Evolutionary conservation across 1,140 invertebrate species (phyloP), one percentile per base, ranked within the genome.

Genomic region (Bombus waltoni): DNA sequence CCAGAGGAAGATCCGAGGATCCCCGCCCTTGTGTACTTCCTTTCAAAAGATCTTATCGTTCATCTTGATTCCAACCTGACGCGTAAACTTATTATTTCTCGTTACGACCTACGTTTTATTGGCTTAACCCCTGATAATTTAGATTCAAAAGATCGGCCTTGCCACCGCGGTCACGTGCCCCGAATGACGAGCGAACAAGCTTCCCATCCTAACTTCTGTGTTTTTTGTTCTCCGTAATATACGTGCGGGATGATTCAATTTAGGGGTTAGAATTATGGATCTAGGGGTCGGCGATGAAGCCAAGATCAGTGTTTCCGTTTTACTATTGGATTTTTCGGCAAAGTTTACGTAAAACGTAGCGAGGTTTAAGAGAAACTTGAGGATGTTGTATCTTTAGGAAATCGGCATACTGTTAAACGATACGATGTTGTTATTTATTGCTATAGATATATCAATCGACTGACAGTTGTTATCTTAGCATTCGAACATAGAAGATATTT

Each of bases 1-100:
- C 76, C 44, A 15, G 86, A 68, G 85, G 38, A 53, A 13, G 57
- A 15, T 4, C 25, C 25, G 62, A 38, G 44, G 68, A 85, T 6
- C 59, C 42, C 5, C 59, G n/a, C 78, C 28, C 22, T 42, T 76
- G 85, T 79, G 84, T 88, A 82, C 77, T 82, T 84, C 68, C 72
- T 66, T 35, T 28, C 38, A 18, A 38, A 71, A 87, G 85, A 91
- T 92, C 83, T 85, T 90, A 77, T 86, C 85, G 82, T 91, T 59
- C 88, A 88, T 90, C 88, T 89, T 88, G 88, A 90, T 91, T 88
- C 80, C 71, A 13, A n/a, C 38, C 62, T 57, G 71, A 77, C 81
- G 74, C 42, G 22, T 71, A 71, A 42, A 71, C n/a, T 84, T 79
- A 79, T 84, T 79, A 77, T 25, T 71, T 83, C 47, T 78, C 28